phyloP scores from a whole-genome alignment of 1,140 invertebrate species.

The Brachionus rubens region DNA sequence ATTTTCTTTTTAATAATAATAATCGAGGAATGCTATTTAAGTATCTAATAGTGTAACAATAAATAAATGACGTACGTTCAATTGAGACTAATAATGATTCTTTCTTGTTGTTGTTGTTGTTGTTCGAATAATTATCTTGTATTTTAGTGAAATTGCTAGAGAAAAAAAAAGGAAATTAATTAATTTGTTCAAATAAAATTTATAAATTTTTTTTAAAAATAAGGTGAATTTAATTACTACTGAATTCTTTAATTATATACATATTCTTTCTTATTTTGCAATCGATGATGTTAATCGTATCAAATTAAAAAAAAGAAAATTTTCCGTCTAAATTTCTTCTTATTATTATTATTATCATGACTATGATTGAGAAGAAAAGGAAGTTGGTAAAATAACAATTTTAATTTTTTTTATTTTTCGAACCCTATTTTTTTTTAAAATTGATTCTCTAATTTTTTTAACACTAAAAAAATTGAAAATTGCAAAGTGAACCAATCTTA shows the following conservation, averaged over 20 bases:
- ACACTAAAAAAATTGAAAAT: slow-evolving; percentile 24
- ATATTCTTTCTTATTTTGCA: slow-evolving; percentile 17
- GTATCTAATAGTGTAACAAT: too few relatives aligned
- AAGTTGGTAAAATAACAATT: slow-evolving; percentile 27
- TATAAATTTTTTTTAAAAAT: neutral
- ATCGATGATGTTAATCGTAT: slow-evolving; percentile 44
- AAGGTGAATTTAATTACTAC: slow-evolving; percentile 43
- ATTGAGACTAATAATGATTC: too few relatives aligned
- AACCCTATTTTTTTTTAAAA: neutral
- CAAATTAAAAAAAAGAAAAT: too few relatives aligned
- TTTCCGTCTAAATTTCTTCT: neutral
- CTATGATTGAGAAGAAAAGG: slow-evolving; percentile 25
- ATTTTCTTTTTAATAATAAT: too few relatives aligned
- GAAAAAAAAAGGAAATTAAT: slow-evolving; percentile 32
- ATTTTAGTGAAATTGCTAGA: neutral
- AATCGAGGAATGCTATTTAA: too few relatives aligned
- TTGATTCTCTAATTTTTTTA: neutral
- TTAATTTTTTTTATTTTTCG: neutral
- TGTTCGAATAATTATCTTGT: neutral
- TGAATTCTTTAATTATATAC: slow-evolving; percentile 15
- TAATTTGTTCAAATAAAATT: slow-evolving; percentile 38
- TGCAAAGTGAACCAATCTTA: slow-evolving; percentile 12
- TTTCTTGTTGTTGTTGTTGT: too few relatives aligned
- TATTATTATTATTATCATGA: slow-evolving; percentile 40
- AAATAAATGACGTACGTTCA: too few relatives aligned